Evolutionary conservation across 2,113 vertebrate species (phyloP).

Genomic region (Crotalus helleri): DNA sequence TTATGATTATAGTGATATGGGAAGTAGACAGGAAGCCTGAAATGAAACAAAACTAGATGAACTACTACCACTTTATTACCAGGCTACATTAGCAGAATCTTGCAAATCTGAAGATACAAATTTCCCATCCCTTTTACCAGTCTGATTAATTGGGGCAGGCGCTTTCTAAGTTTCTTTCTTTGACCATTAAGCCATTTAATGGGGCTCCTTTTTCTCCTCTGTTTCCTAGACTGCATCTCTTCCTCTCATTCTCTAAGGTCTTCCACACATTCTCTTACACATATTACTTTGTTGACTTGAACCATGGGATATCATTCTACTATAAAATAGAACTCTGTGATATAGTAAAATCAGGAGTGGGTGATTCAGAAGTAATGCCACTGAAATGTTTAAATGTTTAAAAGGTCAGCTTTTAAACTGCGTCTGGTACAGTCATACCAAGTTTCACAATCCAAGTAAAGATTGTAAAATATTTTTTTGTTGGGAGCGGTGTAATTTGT

Average conservation of each 20-base stretch:
- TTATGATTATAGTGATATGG: neutral
- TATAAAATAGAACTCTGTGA: neutral
- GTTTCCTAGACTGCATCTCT: neutral
- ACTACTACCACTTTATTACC: neutral
- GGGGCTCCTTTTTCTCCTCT: neutral
- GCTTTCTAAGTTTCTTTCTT: neutral
- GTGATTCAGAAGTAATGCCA: neutral
- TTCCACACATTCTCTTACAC: neutral
- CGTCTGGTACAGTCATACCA: neutral
- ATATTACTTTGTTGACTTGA: neutral
- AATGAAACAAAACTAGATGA: neutral
- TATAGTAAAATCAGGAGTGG: neutral
- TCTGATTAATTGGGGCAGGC: neutral
- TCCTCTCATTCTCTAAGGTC: neutral
- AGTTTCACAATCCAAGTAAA: neutral
- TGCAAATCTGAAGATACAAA: neutral
- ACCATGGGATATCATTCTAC: neutral
- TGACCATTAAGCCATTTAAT: neutral
- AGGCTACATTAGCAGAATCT: neutral
- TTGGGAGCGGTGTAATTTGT: too few species aligned
- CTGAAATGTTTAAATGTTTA: neutral
- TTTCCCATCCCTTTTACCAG: neutral
- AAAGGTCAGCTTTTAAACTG: neutral
- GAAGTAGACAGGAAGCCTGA: neutral
- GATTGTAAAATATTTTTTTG: neutral